Evolutionary conservation across 2,113 vertebrate species (phyloP), one percentile per base, ranked within the genome.

Genomic region (Amia ocellicauda): DNA sequence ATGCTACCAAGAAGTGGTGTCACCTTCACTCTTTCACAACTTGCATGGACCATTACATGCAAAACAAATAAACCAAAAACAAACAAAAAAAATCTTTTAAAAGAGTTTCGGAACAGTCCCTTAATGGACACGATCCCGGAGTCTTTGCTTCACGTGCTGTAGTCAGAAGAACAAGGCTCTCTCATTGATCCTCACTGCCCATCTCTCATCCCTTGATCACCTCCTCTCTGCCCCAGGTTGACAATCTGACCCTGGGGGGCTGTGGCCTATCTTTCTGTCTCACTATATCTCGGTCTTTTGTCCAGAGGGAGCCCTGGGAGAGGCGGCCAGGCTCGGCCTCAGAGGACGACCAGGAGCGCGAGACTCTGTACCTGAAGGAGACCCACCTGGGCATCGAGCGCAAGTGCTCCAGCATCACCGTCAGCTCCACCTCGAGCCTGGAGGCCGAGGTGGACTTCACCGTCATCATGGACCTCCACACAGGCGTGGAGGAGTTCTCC

Each of bases 401-500:
- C 62, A 98, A 96, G 79, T 97, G 92, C 82, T 97, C 94, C 79
- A 97, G 93, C 86, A 96, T 97, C 87, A 97, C 93, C 0, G 94
- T 97, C 83, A 98, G 94, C 82, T 97, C 95, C 50, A 97, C 96
- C 0, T 98, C 94, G 74, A 96, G 94, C 81, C 86, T 96, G 64
- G 95, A 98, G 73, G 94, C 94, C 0, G 94, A 98, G 78, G 95
- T 94, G 47, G 95, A 98, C 85, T 96, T 98, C 86, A 95, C 93
- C 0, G 87, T 93, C 61, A 86, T 96, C 0, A 91, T 92, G 1
- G 95, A 98, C 80, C 93, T 93, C 75, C 93, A 95, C 0, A 79
- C 88, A 0, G 92, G 91, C 36, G 71, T 83, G 23, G 95, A 97
- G 71, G 94, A 96, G 66, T 90, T 92, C 79, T 88, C 93, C 29